These are phyloP conservation scores for Lycaon pictus DNA, from an alignment of 2,113 vertebrate genomes.

Conservation along the genomic window DNA sequence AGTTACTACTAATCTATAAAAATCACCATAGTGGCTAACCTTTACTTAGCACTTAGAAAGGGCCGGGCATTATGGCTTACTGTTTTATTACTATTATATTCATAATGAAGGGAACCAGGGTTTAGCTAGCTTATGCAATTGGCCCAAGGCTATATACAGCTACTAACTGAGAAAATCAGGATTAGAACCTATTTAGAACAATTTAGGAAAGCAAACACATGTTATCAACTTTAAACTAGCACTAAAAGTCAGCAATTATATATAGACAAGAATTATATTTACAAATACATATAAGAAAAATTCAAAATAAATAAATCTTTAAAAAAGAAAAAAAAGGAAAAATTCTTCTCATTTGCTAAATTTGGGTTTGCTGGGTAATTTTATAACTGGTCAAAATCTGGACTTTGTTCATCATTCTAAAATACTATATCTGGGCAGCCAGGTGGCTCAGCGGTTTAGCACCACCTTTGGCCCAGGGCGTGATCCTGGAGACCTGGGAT, in stretches of 20 bases:
- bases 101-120: neutral
- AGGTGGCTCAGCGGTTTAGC: too few species aligned
- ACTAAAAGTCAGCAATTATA: neutral
- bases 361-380: neutral
- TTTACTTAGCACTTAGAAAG: slow-evolving; percentile 14
- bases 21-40: neutral
- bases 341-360: neutral
- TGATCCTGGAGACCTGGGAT: too few species aligned
- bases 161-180: neutral
- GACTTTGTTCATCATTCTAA: neutral
- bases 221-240: neutral
- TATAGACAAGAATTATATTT: neutral
- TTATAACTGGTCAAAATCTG: neutral
- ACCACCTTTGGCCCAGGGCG: too few species aligned
- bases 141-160: neutral
- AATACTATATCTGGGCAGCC: too few species aligned
- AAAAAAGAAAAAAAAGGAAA: too few species aligned
- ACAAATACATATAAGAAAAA: neutral
- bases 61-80: neutral
- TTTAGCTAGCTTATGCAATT: neutral
- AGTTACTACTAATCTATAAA: neutral
- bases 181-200: slow-evolving; percentile 37
- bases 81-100: slow-evolving; percentile 16
- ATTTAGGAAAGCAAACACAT: neutral
- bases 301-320: too few species aligned